Evolutionary conservation across 2,797 vertebrate genomes (phyloP), one percentile per base, ranked within the genome.

Genomic region (Pseudochromis fuscus): DNA sequence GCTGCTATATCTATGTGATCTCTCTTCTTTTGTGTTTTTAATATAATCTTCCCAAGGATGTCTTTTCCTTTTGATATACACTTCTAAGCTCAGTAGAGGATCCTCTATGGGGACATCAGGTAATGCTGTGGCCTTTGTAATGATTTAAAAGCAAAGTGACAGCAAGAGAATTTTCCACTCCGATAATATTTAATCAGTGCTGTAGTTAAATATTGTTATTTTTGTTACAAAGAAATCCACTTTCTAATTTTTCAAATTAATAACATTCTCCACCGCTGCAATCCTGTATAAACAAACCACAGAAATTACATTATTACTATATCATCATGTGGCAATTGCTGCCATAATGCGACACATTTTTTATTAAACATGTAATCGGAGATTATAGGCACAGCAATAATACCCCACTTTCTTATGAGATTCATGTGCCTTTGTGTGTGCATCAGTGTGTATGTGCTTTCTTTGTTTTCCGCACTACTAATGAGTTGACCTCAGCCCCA

Each of bases 331-430:
- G 51, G 38, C 40, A 81, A 65, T 73, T 21, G n/a, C 30, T 56
- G 57, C 52, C 57, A 64, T 84, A 86, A 88, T 82, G 46, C 71
- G 78, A 79, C 70, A 75, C 72, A n/a, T 46, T 58, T 81, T 83
- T 82, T 83, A 84, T 88, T 79, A 86, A 85, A 81, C 79, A 77
- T 67, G 79, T 81, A 82, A 86, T 86, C 56, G 80, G 66, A 83
- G 75, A 75, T 75, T 79, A 78, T 72, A 66, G 46, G 74, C 56
- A 79, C 3, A 7, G 62, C 55, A 77, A 79, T 81, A 83, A 79
- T 81, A 66, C 33, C 16, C 49, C 2, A 13, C 24, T 75, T 74
- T 74, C 56, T 77, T 64, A 79, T 87, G 66, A 81, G 73, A 80
- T 85, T 64, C 30, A 56, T 69, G 57, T 24, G n/a, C 4, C 3